phyloP scores from a whole-genome alignment of 2,888 invertebrate species.

The Coleophora flavipennella region DNA sequence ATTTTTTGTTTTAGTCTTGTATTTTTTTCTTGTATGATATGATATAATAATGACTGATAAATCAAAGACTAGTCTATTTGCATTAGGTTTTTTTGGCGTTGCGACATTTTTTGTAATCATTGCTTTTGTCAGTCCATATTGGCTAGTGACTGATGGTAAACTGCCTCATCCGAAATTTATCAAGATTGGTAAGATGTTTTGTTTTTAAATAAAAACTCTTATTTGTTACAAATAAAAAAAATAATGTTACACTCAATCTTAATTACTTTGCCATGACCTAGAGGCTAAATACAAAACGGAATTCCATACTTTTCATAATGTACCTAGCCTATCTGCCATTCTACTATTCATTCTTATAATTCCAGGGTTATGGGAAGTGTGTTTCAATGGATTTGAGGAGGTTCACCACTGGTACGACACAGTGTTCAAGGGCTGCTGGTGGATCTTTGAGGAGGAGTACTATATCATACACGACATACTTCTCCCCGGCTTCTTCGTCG shows the following conservation, averaged over 20 bases:
- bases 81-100: slow-evolving; percentile 75
- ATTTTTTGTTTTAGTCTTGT: background rate
- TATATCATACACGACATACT: slow-evolving; percentile 94
- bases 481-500: slow-evolving; percentile 92
- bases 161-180: slow-evolving; percentile 83
- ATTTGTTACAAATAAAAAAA: no score
- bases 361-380: slow-evolving; percentile 95
- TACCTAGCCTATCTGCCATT: background rate
- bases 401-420: slow-evolving; percentile 89
- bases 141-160: slow-evolving; percentile 88
- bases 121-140: slow-evolving; percentile 89
- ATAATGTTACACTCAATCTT: no score
- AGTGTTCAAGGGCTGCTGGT: slow-evolving; percentile 91
- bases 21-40: background rate
- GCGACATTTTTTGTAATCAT: slow-evolving; percentile 82
- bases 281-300: no score
- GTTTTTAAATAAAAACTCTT: no score
- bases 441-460: slow-evolving; percentile 98
- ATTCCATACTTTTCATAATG: no score
- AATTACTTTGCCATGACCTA: no score
- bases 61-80: slow-evolving; percentile 77
- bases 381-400: slow-evolving; percentile 91
- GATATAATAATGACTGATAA: slow-evolving; percentile 65
- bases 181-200: slow-evolving; percentile 77
- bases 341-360: slow-evolving; percentile 6